These are phyloP conservation scores for Siphlonurus alternatus DNA, from an alignment of 2,888 invertebrate species.

Conservation along the genomic window DNA sequence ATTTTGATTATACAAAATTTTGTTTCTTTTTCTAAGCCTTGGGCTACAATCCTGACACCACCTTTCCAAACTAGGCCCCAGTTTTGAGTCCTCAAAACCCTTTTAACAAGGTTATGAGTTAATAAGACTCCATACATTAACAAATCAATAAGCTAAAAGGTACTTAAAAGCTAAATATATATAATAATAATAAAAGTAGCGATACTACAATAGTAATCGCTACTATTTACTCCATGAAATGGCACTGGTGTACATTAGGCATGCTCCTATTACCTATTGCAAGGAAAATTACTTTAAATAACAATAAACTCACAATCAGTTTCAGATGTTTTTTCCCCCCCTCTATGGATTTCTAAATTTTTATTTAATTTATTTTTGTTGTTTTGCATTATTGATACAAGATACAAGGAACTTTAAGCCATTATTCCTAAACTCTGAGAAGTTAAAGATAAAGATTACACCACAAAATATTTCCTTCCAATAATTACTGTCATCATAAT, in stretches of 20 bases:
- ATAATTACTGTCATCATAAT: too few species aligned
- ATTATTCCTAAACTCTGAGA: too few species aligned
- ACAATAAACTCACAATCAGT: too few species aligned
- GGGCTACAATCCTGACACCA: background rate
- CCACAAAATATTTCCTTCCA: too few species aligned
- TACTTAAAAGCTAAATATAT: background rate
- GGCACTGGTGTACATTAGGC: background rate
- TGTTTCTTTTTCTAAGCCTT: background rate
- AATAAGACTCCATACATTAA: background rate
- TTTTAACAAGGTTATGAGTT: background rate
- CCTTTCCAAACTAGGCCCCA: background rate
- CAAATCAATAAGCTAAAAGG: background rate
- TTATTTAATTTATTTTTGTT: too few species aligned
- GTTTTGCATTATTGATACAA: too few species aligned
- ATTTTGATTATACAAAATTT: background rate
- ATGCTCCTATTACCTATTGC: background rate
- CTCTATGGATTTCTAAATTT: too few species aligned
- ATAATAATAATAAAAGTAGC: background rate
- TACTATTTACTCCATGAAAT: background rate
- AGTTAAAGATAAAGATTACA: too few species aligned
- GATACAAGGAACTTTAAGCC: too few species aligned
- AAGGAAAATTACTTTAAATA: too few species aligned
- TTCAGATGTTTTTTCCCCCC: too few species aligned
- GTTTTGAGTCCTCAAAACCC: background rate
- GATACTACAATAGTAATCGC: background rate